Evolutionary conservation across 1,140 invertebrate species (phyloP).

Genomic region (Musca domestica): DNA sequence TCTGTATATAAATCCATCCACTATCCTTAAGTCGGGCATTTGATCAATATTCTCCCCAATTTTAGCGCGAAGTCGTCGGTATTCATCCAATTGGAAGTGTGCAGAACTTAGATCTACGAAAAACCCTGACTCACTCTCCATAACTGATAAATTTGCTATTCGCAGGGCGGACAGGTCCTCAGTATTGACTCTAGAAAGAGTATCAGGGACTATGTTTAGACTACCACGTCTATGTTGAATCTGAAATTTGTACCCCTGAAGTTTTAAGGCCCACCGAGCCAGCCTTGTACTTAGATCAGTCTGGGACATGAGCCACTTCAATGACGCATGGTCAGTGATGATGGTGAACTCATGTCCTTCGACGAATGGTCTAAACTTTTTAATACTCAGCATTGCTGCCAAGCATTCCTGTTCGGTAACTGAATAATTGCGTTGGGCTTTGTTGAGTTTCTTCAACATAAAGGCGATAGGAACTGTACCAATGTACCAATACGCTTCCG

Average conservation of each 20-base stretch:
- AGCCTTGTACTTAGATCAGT: constrained; percentile 36
- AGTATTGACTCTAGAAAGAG: constrained; percentile 33
- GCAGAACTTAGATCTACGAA: constrained; percentile 15
- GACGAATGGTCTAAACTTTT: constrained; percentile 54
- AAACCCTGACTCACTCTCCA: neutral
- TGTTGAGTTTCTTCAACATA: no score
- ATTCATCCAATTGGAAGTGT: neutral
- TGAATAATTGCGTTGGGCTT: no score
- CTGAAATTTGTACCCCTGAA: constrained; percentile 35
- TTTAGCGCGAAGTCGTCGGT: neutral
- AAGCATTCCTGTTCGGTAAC: no score
- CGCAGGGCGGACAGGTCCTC: neutral
- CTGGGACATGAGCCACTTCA: constrained; percentile 38
- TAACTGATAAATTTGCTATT: neutral
- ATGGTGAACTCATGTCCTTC: constrained; percentile 48
- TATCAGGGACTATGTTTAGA: constrained; percentile 44
- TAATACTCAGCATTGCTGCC: constrained; percentile 26
- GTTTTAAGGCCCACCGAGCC: constrained; percentile 40
- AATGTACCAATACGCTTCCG: no score
- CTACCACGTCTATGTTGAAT: constrained; percentile 52
- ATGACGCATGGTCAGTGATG: no score
- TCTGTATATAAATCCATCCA: neutral
- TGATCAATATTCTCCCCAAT: neutral
- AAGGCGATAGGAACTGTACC: no score
- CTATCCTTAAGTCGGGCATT: neutral